phyloP scores from a whole-genome alignment of 2,113 vertebrate genomes.

The Manacus vitellinus region DNA sequence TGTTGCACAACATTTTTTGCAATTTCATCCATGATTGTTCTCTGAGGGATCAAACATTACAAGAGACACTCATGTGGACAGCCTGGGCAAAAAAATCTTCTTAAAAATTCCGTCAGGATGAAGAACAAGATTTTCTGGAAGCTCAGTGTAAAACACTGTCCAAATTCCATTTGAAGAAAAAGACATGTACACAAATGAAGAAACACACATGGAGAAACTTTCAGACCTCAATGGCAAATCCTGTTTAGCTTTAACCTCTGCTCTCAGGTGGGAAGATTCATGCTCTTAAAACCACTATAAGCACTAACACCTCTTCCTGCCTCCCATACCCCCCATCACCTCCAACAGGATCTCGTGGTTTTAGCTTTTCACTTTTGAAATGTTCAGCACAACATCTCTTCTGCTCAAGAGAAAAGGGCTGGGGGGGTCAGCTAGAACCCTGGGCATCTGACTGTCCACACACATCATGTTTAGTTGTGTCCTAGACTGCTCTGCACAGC shows the following conservation, averaged over 20 bases:
- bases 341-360: background rate
- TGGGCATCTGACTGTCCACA: background rate
- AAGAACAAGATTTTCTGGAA: constrained; percentile 67
- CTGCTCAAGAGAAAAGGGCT: background rate
- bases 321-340: rapidly evolving
- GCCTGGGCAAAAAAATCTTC: constrained; percentile 28
- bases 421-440: background rate
- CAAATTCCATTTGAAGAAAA: constrained; percentile 3
- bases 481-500: background rate
- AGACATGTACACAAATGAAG: background rate
- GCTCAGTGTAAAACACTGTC: background rate
- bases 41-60: constrained; percentile 53
- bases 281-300: background rate
- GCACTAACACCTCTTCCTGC: background rate
- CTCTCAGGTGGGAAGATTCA: background rate
- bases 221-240: background rate
- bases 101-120: constrained; percentile 41
- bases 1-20: constrained; percentile 54
- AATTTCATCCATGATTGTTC: constrained; percentile 42
- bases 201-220: background rate
- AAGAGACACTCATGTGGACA: constrained; percentile 36
- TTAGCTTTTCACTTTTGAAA: background rate
- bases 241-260: background rate
- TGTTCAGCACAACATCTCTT: background rate
- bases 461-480: rapidly evolving